Base-by-base conservation (phyloP, 2,888 invertebrate species). In the Lepidochitona cinerea region DNA sequence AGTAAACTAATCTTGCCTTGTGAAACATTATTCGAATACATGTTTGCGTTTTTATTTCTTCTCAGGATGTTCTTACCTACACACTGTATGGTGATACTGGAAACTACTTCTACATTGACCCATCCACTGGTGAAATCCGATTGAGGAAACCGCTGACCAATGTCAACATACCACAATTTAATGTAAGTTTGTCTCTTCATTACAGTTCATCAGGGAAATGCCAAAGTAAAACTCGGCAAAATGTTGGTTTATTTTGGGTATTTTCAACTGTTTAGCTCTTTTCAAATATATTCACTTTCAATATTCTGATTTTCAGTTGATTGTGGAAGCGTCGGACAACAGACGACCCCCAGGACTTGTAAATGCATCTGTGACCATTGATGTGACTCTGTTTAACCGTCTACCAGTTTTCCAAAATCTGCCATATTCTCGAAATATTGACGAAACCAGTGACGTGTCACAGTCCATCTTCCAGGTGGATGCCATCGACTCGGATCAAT, bases 401-500 rank as follows among this genome's bases (percentile, higher is more conserved):
- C 59, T 75, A 6, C 88, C 88, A 6, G 71, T 65, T 12, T 85
- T 88, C 72, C 18, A 35, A 0, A 37, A 67, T 7, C 53, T 68
- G 9, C 75, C 79, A 26, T 81, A 77, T 69, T 59, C 64, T 1
- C 75, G 67, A 7, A 78, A 68, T 2, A 76, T 88, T 0, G 36
- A 68, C 9, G 86, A 85, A 36, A 81, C 79, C 26, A 74, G 74
- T 9, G n/a, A 29, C 7, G 53, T 59, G 1, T 23, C 23, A 4
- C 4, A 32, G 23, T 59, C 33, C n/a, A 83, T 89, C 6, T 52
- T 80, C 5, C 64, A 77, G 5, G 81, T 89, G 32, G 72, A 67
- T 23, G 88, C 88, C 14, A 80, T 72, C 2, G 89, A 89, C 70
- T 33, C 12, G 35, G 89, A 89, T 73, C 53, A 76, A 6, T 83